Percentiles rank a stretch among this genome's conserved stretches.
These are phyloP conservation scores for Camponotus fellah DNA, from an alignment of 2,888 invertebrate genomes.

Conservation along the genomic window DNA sequence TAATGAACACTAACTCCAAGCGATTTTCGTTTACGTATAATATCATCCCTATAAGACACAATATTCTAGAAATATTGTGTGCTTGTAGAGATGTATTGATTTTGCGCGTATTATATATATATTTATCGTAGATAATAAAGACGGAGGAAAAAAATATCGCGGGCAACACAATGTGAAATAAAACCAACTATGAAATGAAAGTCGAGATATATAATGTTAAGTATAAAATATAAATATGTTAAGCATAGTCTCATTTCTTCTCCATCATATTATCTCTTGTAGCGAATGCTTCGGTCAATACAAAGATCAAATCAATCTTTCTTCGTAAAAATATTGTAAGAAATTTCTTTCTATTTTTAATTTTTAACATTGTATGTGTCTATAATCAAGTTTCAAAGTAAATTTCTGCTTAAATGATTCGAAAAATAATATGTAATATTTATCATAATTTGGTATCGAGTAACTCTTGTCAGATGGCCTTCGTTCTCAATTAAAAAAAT, in stretches of 20 bases:
- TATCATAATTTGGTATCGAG: neutral
- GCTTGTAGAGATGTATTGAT: neutral
- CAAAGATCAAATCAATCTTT: conserved; percentile 3
- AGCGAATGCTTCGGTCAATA: neutral
- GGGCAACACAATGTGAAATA: neutral
- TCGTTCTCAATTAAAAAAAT: too few relatives aligned
- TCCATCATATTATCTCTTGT: conserved; percentile 7
- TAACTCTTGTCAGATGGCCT: too few relatives aligned
- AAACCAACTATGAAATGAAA: conserved; percentile 19
- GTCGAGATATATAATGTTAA: conserved; percentile 8
- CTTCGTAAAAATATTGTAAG: neutral
- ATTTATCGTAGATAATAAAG: conserved; percentile 29
- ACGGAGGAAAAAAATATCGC: neutral
- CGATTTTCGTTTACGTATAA: neutral
- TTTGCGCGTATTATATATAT: conserved; percentile 27
- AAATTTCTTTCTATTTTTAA: neutral
- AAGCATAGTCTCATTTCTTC: neutral
- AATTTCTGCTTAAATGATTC: neutral
- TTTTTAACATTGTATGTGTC: neutral
- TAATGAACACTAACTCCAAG: neutral
- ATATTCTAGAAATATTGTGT: too few relatives aligned
- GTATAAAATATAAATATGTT: conserved; percentile 23
- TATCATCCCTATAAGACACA: neutral
- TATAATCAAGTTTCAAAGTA: neutral
- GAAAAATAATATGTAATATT: neutral